phyloP scores from a whole-genome alignment of 2,797 vertebrate species.

The Chaunax sp. region DNA sequence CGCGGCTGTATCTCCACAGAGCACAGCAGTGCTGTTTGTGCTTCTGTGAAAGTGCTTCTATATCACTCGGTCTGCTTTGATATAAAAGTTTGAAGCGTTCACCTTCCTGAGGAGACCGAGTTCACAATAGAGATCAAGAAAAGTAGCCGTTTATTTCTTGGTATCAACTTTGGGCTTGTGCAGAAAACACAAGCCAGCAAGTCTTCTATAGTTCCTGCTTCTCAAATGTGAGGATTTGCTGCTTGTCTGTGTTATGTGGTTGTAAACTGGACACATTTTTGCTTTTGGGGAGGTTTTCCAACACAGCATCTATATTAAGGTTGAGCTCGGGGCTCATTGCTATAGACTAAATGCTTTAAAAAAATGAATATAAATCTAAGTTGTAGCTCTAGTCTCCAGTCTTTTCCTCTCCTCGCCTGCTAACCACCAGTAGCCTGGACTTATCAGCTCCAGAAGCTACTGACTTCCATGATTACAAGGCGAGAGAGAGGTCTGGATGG shows the following conservation, averaged over 20 bases:
- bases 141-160: background rate
- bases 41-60: background rate
- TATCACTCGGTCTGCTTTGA: background rate
- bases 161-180: too few relatives aligned
- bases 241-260: too few relatives aligned
- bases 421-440: slow-evolving; percentile 38
- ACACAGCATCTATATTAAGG: background rate
- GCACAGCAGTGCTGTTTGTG: background rate
- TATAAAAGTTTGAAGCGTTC: background rate
- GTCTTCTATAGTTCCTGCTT: background rate
- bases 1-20: background rate
- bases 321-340: background rate
- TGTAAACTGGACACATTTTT: background rate
- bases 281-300: background rate
- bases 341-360: background rate
- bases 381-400: background rate
- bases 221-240: background rate
- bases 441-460: slow-evolving; percentile 60
- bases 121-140: too few relatives aligned
- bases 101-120: too few relatives aligned
- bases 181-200: background rate
- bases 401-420: slow-evolving; percentile 17
- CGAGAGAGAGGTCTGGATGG: slow-evolving; percentile 55
- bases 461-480: slow-evolving; percentile 67
- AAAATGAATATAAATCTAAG: background rate